These are phyloP conservation scores for Bos taurus DNA, from an alignment of 2,113 vertebrate species.

Conservation along the genomic window ARS-UCD2.0 NC_037338.1:101827501-101828000, in stretches of 20 bases:
- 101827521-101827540: fast-evolving
- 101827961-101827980: background rate
- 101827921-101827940: background rate
- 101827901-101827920: conserved; percentile 15
- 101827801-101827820: background rate
- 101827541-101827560: background rate
- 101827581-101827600: background rate
- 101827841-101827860: fast-evolving
- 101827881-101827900: background rate
- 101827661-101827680: no score
- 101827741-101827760: background rate
- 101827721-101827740: background rate
- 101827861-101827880: background rate
- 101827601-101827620: background rate
- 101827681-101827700: background rate
- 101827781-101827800: background rate
- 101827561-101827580: background rate
- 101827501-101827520: fast-evolving
- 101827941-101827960: background rate
- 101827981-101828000: background rate
- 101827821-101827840: background rate
- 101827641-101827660: background rate
- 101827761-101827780: background rate
- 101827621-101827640: fast-evolving
- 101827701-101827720: background rate